Evolutionary conservation across 2,113 vertebrate genomes (phyloP), one percentile per base, ranked within the genome.

Genomic region (Desmodus rotundus): DNA sequence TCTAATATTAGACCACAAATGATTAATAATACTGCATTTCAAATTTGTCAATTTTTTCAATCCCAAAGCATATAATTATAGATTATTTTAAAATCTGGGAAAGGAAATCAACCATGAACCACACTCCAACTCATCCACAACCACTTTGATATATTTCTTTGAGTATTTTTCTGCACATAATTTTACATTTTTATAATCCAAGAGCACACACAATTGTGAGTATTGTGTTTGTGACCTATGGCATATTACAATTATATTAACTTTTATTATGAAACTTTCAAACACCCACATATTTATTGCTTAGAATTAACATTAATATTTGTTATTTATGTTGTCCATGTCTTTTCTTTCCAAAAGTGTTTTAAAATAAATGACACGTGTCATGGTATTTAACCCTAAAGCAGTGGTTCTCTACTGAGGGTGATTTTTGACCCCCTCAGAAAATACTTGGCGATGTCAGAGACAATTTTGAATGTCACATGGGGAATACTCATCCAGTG

Each of bases 81-180:
- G 89, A 87, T 97, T 95, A 93, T 94, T 97, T 96, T 85, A 94
- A 93, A 95, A 88, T 85, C 88, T 22, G 20, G 36, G 43, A 63
- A 89, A 84, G 56, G 36, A 92, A 93, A 68, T 74, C 85, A 90
- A 61, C 58, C 47, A 87, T 82, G 76, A 94, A 31, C 45, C 28
- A 67, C 58, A 54, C 13, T 89, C 58, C 45, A 78, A 70, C 9
- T 50, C 85, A 87, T 73, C 61, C 22, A 82, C 16, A 70, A 36
- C 36, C 26, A 47, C 14, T 82, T 78, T 76, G 67, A 81, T 54
- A 12, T 31, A n/a, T 87, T 81, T 93, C 54, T 65, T 73, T 17
- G 56, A n/a, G 41, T 54, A 45, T 85, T 80, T 74, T 81, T 80
- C 65, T 88, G 10, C 33, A 67, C 26, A 19, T 70, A 28, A 38